Evolutionary conservation across 2,888 invertebrate genomes (phyloP).

Genomic region (Chydorus sphaericus): DNA sequence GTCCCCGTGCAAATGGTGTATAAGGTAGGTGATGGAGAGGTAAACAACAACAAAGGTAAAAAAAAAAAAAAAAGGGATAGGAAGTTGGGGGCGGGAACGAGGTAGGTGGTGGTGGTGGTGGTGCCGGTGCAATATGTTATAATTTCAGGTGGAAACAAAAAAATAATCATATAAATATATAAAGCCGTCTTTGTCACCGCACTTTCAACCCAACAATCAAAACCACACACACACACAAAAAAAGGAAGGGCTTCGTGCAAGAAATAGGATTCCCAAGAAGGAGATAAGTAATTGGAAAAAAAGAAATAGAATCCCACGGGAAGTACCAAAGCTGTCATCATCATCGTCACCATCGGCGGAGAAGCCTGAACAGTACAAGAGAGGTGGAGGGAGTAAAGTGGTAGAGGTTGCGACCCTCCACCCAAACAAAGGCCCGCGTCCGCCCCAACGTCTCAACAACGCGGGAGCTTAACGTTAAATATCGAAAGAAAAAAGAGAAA

Average conservation of each 20-base stretch:
- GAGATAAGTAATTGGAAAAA: no score
- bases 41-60: background rate
- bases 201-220: background rate
- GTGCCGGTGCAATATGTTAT: conserved; percentile 4
- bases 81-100: background rate
- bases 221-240: background rate
- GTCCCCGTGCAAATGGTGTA: background rate
- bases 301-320: no score
- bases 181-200: background rate
- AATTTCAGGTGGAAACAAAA: no score
- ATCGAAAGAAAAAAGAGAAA: background rate
- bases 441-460: conserved; percentile 6
- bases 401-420: background rate
- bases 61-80: background rate
- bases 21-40: background rate
- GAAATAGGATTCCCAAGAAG: background rate
- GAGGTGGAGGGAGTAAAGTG: background rate
- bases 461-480: conserved; percentile 3
- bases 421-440: conserved; percentile 12
- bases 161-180: no score
- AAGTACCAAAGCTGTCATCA: background rate
- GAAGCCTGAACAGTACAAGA: background rate
- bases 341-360: background rate
- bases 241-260: background rate
- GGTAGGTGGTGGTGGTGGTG: background rate